These are phyloP conservation scores for Ostrea edulis DNA, from an alignment of 1,140 invertebrate genomes.

Conservation along the genomic window DNA sequence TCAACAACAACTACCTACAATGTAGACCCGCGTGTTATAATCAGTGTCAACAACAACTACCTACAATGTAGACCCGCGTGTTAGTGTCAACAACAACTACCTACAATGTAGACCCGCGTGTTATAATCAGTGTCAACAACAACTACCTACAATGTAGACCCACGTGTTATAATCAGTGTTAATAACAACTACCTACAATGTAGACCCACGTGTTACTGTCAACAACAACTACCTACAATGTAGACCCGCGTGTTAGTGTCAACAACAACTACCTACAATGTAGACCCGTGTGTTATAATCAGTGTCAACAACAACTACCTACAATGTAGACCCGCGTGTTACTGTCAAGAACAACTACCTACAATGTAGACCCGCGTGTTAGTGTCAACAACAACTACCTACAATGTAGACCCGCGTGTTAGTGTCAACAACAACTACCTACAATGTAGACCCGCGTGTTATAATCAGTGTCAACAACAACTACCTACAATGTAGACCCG, in stretches of 20 bases:
- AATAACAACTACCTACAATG: conserved; percentile 64
- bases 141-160: conserved; percentile 65
- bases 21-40: background rate
- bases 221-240: conserved; percentile 64
- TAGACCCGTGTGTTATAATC: no score
- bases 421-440: conserved; percentile 61
- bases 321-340: conserved; percentile 42
- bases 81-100: conserved; percentile 56
- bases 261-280: conserved; percentile 64
- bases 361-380: conserved; percentile 42
- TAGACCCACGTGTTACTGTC: background rate
- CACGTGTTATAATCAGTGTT: no score
- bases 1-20: conserved; percentile 64
- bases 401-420: conserved; percentile 42
- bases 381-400: conserved; percentile 61
- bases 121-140: no score
- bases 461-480: no score
- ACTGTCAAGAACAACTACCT: conserved; percentile 60
- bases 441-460: conserved; percentile 42
- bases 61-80: conserved; percentile 56
- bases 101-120: conserved; percentile 56
- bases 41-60: conserved; percentile 59
- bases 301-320: conserved; percentile 62
- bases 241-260: background rate
- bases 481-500: conserved; percentile 67